phyloP scores from a whole-genome alignment of 2,797 vertebrate species.

The Sebastes steindachneri region DNA sequence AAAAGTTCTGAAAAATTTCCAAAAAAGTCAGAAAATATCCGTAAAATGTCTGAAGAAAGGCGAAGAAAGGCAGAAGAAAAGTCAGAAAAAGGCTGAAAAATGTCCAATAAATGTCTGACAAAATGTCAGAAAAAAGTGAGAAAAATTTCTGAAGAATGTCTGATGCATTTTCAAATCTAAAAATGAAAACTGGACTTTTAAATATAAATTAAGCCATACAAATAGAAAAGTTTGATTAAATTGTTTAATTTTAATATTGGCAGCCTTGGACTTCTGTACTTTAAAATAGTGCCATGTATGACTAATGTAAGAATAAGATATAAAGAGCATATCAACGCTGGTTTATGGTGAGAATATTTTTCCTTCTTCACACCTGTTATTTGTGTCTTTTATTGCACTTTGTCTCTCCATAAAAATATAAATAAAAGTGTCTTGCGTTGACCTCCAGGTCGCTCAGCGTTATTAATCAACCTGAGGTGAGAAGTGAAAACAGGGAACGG shows the following conservation, averaged over 20 bases:
- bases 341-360: neutral
- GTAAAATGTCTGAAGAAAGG: too few species aligned
- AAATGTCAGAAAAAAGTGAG: too few species aligned
- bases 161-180: too few species aligned
- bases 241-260: neutral
- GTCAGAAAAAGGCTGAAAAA: too few species aligned
- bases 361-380: neutral
- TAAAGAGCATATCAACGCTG: neutral
- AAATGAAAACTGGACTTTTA: too few species aligned
- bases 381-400: neutral
- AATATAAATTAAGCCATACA: fast-evolving
- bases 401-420: neutral
- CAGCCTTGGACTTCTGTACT: neutral
- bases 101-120: too few species aligned
- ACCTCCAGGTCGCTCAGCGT: neutral
- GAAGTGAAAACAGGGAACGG: neutral
- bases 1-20: neutral
- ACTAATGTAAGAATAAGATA: neutral
- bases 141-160: too few species aligned
- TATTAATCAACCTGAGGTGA: constrained; percentile 16
- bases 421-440: neutral
- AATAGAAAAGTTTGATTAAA: neutral
- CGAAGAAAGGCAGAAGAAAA: too few species aligned
- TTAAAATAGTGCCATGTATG: fast-evolving
- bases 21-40: too few species aligned